Evolutionary conservation across 2,113 vertebrate genomes (phyloP).

Genomic region (Galemys pyrenaicus): DNA sequence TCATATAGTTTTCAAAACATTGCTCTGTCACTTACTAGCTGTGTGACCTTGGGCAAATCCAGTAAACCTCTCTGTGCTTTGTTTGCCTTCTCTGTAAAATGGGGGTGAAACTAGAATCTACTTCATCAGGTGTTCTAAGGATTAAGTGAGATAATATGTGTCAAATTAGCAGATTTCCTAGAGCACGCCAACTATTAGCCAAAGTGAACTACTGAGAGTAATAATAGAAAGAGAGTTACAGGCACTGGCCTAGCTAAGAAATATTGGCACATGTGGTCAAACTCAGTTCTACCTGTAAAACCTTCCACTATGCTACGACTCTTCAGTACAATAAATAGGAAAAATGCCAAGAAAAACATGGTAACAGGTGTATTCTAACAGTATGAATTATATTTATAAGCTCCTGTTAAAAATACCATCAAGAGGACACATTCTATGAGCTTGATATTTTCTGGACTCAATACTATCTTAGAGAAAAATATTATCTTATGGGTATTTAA

Average conservation of each 20-base stretch:
- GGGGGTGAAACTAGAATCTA: background rate
- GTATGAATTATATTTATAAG: slow-evolving; percentile 12
- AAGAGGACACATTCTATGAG: background rate
- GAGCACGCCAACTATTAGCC: background rate
- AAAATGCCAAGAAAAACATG: background rate
- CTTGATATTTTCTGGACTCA: background rate
- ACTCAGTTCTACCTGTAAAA: background rate
- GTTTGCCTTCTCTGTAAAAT: background rate
- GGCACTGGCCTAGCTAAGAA: background rate
- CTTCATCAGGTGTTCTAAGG: background rate
- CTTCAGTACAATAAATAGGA: background rate
- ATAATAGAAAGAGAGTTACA: background rate
- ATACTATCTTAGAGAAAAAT: background rate
- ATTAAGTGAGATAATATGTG: background rate
- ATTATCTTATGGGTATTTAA: slow-evolving; percentile 17
- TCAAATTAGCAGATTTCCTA: background rate
- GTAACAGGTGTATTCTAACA: background rate
- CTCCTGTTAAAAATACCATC: background rate
- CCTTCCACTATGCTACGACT: background rate
- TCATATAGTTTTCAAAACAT: background rate
- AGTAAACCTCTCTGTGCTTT: background rate
- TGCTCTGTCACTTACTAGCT: background rate
- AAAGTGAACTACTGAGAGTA: background rate
- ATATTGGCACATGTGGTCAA: background rate
- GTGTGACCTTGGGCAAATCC: background rate